Evolutionary conservation across 2,797 vertebrate genomes (phyloP).

Genomic region (Enteromius fasciolatus): DNA sequence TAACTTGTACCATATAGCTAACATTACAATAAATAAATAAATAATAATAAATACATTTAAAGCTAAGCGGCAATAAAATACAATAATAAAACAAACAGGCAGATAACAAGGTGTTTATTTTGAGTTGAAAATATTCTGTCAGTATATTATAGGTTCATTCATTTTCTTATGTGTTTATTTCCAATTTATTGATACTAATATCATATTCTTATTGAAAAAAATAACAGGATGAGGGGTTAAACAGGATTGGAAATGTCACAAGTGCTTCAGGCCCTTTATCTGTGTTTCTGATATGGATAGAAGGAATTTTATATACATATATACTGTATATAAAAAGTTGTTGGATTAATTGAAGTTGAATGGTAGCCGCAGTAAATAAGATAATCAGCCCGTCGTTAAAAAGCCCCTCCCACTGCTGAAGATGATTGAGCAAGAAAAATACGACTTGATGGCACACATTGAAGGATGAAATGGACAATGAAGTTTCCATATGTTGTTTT

Average conservation of each 20-base stretch:
- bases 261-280: neutral
- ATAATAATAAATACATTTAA: neutral
- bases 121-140: neutral
- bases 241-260: neutral
- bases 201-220: neutral
- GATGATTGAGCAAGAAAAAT: conserved; percentile 80
- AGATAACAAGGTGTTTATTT: neutral
- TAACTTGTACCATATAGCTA: neutral
- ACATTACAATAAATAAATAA: neutral
- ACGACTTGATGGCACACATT: conserved; percentile 81
- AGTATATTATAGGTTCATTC: neutral
- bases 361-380: conserved; percentile 65
- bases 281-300: neutral
- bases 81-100: neutral
- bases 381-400: conserved; percentile 40
- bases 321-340: conserved; percentile 35
- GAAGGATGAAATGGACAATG: conserved; percentile 89
- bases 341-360: conserved; percentile 64
- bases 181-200: neutral
- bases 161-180: neutral
- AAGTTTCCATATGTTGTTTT: conserved; percentile 90
- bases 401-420: conserved; percentile 58
- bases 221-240: neutral
- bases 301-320: neutral
- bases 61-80: neutral